Percentiles rank a stretch among this genome's conserved stretches.
phyloP scores from a whole-genome alignment of 2,113 vertebrate species.

The Gopherus flavomarginatus region DNA sequence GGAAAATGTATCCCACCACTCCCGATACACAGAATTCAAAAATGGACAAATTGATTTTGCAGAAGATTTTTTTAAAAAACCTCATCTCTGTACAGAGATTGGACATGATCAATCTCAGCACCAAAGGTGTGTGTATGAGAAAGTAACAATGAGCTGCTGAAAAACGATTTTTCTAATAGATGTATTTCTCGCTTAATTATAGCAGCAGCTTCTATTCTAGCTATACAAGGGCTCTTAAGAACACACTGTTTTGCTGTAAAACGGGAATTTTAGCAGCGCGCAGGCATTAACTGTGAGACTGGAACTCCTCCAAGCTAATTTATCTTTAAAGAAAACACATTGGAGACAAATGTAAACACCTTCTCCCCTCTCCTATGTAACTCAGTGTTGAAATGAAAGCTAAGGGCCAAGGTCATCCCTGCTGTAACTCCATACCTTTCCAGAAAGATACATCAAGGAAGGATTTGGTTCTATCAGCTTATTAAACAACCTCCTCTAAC shows the following conservation, averaged over 20 bases:
- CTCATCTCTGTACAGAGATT: constrained; percentile 50
- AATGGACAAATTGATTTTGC: constrained; percentile 22
- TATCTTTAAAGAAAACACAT: constrained; percentile 69
- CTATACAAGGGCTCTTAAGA: constrained; percentile 57
- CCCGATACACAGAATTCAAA: neutral
- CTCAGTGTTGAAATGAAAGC: constrained; percentile 60
- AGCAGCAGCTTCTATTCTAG: constrained; percentile 40
- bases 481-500: constrained; percentile 39
- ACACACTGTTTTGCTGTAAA: constrained; percentile 19
- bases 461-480: constrained; percentile 3
- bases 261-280: constrained; percentile 33
- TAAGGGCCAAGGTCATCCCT: neutral
- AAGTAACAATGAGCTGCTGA: constrained; percentile 32
- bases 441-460: neutral
- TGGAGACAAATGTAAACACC: constrained; percentile 63
- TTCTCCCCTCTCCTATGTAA: constrained; percentile 51
- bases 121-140: constrained; percentile 23
- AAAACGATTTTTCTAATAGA: constrained; percentile 36
- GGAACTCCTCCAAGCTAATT: constrained; percentile 33
- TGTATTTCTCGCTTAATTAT: constrained; percentile 32
- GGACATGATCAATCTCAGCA: constrained; percentile 16
- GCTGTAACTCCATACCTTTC: constrained; percentile 1
- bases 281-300: constrained; percentile 11
- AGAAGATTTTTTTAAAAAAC: constrained; percentile 46
- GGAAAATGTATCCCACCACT: neutral